These are phyloP conservation scores for Champsocephalus gunnari DNA, from an alignment of 2,797 vertebrate genomes.

Conservation along the genomic window DNA sequence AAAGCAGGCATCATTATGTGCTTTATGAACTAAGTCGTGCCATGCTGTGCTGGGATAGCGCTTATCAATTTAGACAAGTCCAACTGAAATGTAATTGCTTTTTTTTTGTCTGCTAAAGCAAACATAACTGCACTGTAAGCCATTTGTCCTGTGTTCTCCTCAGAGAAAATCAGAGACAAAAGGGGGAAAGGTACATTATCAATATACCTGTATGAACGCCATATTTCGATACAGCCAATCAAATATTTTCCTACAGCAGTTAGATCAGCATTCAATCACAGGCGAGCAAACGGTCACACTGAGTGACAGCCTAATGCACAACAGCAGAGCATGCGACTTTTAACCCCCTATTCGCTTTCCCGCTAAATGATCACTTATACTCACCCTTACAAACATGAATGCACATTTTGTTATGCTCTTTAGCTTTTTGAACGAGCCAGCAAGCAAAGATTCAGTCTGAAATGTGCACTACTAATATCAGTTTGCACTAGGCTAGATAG, in stretches of 20 bases:
- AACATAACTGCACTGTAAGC: background rate
- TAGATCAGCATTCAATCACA: background rate
- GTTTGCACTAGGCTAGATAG: background rate
- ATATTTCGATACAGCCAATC: background rate
- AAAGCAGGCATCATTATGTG: conserved; percentile 77
- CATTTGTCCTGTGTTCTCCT: background rate
- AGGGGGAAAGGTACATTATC: background rate
- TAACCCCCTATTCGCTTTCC: background rate
- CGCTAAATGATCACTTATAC: background rate
- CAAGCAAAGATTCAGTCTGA: background rate
- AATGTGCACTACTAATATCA: background rate
- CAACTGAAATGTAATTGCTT: conserved; percentile 7
- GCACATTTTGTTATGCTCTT: background rate
- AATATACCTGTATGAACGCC: background rate
- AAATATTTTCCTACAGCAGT: background rate
- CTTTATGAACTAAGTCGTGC: conserved; percentile 61
- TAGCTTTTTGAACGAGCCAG: background rate
- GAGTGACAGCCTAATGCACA: too few species aligned
- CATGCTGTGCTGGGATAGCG: conserved; percentile 48
- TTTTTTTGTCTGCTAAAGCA: background rate
- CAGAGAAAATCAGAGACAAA: background rate
- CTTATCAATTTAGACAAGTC: conserved; percentile 34
- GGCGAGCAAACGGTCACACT: too few species aligned
- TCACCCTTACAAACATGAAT: background rate
- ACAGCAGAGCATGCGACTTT: too few species aligned